phyloP scores from a whole-genome alignment of 1,140 invertebrate species.

The Grapholita molesta region DNA sequence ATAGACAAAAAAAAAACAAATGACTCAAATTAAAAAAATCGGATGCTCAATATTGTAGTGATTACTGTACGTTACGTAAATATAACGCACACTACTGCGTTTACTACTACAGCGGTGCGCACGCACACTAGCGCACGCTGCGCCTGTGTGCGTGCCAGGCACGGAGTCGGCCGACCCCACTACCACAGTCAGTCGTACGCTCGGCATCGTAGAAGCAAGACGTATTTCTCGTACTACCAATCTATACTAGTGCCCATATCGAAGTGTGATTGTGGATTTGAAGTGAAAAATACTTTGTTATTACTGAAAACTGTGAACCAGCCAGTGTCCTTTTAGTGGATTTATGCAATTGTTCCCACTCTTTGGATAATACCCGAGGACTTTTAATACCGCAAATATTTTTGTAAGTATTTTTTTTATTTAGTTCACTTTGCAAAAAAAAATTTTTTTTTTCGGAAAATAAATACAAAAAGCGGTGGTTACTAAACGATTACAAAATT shows the following conservation, averaged over 20 bases:
- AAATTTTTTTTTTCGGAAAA: background rate
- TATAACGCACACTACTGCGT: conserved; percentile 43
- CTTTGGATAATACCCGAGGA: conserved; percentile 74
- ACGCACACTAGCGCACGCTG: background rate
- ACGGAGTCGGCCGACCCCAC: conserved; percentile 67
- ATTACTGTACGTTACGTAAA: conserved; percentile 75
- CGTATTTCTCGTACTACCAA: conserved; percentile 55
- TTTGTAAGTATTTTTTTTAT: conserved; percentile 64
- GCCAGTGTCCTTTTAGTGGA: conserved; percentile 55
- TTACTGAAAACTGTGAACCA: conserved; percentile 57
- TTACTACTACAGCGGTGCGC: background rate
- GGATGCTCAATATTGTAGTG: conserved; percentile 69
- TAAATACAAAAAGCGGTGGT: background rate
- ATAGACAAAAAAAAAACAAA: conserved; percentile 52
- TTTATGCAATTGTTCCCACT: conserved; percentile 68
- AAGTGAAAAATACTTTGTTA: conserved; percentile 53
- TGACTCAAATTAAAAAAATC: conserved; percentile 76
- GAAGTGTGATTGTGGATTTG: conserved; percentile 65
- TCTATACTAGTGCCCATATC: conserved; percentile 61
- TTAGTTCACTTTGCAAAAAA: background rate
- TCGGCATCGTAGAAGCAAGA: conserved; percentile 53
- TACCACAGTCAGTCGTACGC: conserved; percentile 73
- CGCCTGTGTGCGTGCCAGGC: conserved; percentile 57
- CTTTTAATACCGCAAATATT: conserved; percentile 73
- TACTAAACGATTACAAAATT: background rate